Evolutionary conservation across 2,888 invertebrate genomes (phyloP), one percentile per base, ranked within the genome.

Genomic region (Keiferia lycopersicella): DNA sequence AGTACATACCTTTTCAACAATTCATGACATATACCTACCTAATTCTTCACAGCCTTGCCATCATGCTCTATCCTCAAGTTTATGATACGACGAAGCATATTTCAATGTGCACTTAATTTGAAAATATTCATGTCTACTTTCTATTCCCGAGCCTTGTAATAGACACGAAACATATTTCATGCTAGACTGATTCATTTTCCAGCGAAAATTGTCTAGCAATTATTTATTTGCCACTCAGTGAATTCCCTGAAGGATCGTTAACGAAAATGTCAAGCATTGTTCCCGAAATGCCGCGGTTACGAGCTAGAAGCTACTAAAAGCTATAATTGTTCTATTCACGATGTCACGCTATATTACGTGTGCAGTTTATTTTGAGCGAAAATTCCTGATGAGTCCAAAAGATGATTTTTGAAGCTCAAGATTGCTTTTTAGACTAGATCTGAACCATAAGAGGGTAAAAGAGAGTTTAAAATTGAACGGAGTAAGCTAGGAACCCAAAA

Each of bases 231-330:
- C 41, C n/a, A n/a, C 14, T 14, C n/a, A n/a, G 14, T n/a, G 3
- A 41, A 41, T 41, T 41, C 41, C 41, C 14, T 4, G 41, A 41
- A 41, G 14, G 41, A 12, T 41, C 41, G 14, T 41, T 14, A 41
- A 14, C 41, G 41, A 41, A 41, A 41, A 34, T 41, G 34, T 57
- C 57, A 26, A 41, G 41, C n/a, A 14, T 41, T 41, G 41, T 41
- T 41, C 41, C 41, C n/a, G 14, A 41, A 41, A 41, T 41, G 41
- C 41, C 41, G n/a, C 14, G n/a, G 14, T 41, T 41, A 41, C 41
- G 41, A 41, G 41, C n/a, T 41, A n/a, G 41, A 14, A 41, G 41
- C n/a, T n/a, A n/a, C 41, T 41, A 41, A 41, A 41, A 12, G 41
- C 41, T 41, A 11, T 22, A 6, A 51, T 22, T 51, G 18, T 41